Evolutionary conservation across 2,888 invertebrate genomes (phyloP), one percentile per base, ranked within the genome.

Genomic region (Epirrhoe tristata): DNA sequence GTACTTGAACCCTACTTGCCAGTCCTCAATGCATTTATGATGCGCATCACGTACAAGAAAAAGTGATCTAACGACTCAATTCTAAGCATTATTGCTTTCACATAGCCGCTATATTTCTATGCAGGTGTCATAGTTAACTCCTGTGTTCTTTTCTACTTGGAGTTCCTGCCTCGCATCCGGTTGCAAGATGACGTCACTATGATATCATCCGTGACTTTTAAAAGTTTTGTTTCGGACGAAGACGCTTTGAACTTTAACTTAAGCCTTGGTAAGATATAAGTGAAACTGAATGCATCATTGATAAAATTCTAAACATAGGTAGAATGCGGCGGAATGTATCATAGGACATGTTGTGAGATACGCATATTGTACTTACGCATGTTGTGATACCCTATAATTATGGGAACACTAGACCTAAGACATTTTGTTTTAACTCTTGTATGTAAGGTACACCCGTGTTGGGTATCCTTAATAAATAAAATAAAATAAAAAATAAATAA

Each of bases 171-270:
- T 52, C 56, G 58, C 69, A 74, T 73, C 74, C 73, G 74, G 66
- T 50, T 61, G 34, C 8, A 55, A 57, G 50, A 72, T 74, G 73
- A 73, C 70, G 67, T 61, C 66, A 68, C 71, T 79, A 82, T 87
- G 87, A 87, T 78, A 80, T 88, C 87, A 87, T 77, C 75, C 64
- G 60, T 52, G 55, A 58, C 72, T 75, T 74, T 73, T 76, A 74
- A 74, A 77, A 61, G 59, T 53, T 66, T 65, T 63, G 65, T 69
- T 66, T 70, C 54, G 53, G 34, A 16, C 36, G 70, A 67, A 67
- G 71, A 69, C 24, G 58, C 34, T 65, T 57, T 83, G 78, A 85
- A 85, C 85, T 83, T 82, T 84, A 82, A 55, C 83, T 63, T 71
- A 68, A 78, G 63, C 83, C 83, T 84, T 83, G 81, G 74, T 80